Evolutionary conservation across 1,140 invertebrate species (phyloP), one percentile per base, ranked within the genome.

Genomic region (Platyscapa corneri): DNA sequence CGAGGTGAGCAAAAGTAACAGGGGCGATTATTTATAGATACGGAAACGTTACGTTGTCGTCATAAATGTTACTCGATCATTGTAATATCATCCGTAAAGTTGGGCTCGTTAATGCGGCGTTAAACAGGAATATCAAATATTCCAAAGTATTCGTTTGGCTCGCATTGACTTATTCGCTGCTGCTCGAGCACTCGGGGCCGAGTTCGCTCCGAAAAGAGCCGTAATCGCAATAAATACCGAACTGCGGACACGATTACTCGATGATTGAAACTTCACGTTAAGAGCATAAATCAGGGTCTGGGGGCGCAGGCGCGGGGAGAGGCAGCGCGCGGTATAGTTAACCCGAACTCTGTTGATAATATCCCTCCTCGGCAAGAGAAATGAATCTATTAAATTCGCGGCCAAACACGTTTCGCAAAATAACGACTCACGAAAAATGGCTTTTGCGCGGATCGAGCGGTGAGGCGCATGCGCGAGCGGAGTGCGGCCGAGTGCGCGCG

Each of bases 301-400:
- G 27, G 27, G n/a, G n/a, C n/a, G n/a, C 32, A 7, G 37, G 74
- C 14, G 0, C 5, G 18, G 39, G 56, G 32, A 23, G 76, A n/a
- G n/a, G n/a, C n/a, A n/a, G n/a, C n/a, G 32, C 30, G 77, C 20
- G 77, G 75, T 77, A 77, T 77, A 56, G 75, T 77, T 77, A 77
- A 77, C 46, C 42, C 49, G 6, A 30, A 77, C 75, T 77, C 42
- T 53, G 75, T 77, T 72, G 79, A 81, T 81, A 67, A 81, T 81
- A 81, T 81, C 79, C 64, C n/a, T 81, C 79, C 30, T 56, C 14
- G 39, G 34, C 49, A 34, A 76, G 46, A 84, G 75, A 84, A 84
- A 84, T 84, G 82, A 84, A 84, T 84, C 82, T 84, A 84, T 84
- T 78, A 78, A 84, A 84, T 67, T 78, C 75, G 74, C 75, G 75